Conservation (phyloP, 2,888 invertebrate genomes). For the Tubulanus polymorphus region DNA sequence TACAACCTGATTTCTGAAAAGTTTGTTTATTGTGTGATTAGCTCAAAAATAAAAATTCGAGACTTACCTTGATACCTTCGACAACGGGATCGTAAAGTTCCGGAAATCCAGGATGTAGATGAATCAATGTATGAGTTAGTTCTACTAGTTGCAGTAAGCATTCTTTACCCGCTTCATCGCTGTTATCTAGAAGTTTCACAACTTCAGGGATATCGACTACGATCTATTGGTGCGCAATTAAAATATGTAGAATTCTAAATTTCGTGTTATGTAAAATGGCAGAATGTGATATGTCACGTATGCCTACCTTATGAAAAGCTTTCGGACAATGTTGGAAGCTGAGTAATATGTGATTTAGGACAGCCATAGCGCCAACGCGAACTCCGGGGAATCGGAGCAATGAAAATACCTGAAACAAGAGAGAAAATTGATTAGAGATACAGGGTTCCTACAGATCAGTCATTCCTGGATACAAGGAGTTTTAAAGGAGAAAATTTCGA, state of each 20-base stretch:
- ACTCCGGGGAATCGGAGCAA: slow-evolving; percentile 31
- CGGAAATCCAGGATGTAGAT: slow-evolving; percentile 48
- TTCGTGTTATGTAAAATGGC: no score
- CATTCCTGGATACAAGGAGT: no score
- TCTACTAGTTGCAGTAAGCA: slow-evolving; percentile 26
- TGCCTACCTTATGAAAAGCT: slow-evolving; percentile 50
- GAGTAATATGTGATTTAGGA: slow-evolving; percentile 46
- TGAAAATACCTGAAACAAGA: slow-evolving; percentile 33
- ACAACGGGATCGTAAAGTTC: slow-evolving; percentile 48
- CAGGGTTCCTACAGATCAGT: no score
- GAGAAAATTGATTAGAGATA: no score
- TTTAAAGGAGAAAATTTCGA: no score
- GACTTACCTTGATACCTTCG: slow-evolving; percentile 45
- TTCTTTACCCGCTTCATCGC: no score
- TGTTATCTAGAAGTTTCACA: slow-evolving; percentile 21
- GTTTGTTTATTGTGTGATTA: no score
- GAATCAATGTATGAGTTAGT: slow-evolving; percentile 44
- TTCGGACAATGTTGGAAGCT: slow-evolving; percentile 50
- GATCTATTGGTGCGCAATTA: no score
- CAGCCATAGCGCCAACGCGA: slow-evolving; percentile 34
- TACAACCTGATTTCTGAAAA: no score
- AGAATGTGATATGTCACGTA: not conserved
- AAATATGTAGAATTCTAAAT: no score
- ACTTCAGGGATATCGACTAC: slow-evolving; percentile 28
- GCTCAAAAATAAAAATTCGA: not conserved